phyloP scores from a whole-genome alignment of 2,888 invertebrate species.

The Tetheella fluctuosa region DNA sequence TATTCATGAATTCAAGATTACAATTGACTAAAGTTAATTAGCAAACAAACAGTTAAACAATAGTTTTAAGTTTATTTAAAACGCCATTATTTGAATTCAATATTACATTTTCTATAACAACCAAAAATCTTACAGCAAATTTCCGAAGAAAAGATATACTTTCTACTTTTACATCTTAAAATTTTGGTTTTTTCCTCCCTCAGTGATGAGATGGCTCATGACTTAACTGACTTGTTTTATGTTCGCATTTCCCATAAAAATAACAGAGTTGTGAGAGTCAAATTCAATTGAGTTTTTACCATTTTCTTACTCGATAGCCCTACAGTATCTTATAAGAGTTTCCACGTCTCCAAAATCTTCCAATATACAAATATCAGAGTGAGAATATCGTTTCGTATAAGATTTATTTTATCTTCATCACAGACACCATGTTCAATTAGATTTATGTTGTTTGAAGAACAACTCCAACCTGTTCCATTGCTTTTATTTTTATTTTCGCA shows the following conservation, averaged over 20 bases:
- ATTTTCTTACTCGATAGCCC: too few relatives aligned
- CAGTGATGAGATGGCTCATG: too few relatives aligned
- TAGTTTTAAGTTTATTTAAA: not conserved
- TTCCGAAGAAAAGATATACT: too few relatives aligned
- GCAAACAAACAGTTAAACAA: not conserved
- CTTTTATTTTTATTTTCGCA: not conserved
- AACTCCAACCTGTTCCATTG: not conserved
- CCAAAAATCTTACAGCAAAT: too few relatives aligned
- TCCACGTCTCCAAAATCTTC: not conserved
- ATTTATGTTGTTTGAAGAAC: not conserved
- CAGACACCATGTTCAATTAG: not conserved
- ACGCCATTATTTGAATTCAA: not conserved
- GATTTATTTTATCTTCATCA: not conserved
- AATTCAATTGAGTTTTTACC: too few relatives aligned
- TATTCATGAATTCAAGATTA: not conserved
- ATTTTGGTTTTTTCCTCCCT: too few relatives aligned
- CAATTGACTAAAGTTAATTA: constrained; percentile 3
- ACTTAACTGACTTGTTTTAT: too few relatives aligned
- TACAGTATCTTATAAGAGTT: too few relatives aligned
- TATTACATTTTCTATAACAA: too few relatives aligned
- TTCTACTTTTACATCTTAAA: too few relatives aligned
- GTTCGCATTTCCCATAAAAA: too few relatives aligned
- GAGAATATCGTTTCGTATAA: not conserved
- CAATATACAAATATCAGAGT: not conserved
- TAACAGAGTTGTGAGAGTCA: too few relatives aligned